Evolutionary conservation across 53 echinoderm and acorn worm genomes (phyloP).

Genomic region (Mesocentrotus franciscanus): DNA sequence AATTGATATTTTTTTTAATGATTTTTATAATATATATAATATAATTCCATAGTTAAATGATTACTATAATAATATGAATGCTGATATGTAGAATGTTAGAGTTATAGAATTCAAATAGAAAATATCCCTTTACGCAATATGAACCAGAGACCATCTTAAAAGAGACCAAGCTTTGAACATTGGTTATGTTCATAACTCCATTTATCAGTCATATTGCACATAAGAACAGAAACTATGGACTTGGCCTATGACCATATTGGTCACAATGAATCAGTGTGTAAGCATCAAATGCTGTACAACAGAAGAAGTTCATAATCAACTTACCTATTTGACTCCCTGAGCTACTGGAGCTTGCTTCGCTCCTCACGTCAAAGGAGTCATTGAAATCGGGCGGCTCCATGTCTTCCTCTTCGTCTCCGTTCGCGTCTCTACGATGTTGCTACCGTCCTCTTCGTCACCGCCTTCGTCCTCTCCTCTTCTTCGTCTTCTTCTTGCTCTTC

Average conservation of each 20-base stretch:
- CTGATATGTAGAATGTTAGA: no score
- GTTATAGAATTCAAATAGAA: no score
- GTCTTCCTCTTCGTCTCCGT: conserved; percentile 62
- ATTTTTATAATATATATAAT: no score
- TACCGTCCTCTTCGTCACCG: conserved; percentile 51
- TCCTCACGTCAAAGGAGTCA: conserved; percentile 92
- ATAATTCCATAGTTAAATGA: no score
- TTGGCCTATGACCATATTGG: background rate
- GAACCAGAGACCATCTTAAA: no score
- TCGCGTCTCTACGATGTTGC: conserved; percentile 37
- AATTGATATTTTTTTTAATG: no score
- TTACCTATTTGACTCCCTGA: conserved; percentile 67
- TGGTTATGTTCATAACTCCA: background rate
- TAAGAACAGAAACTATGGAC: background rate
- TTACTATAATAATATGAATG: no score
- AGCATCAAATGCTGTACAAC: background rate
- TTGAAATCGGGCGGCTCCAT: conserved; percentile 69
- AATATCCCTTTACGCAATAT: no score
- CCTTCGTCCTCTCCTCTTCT: conserved; percentile 23
- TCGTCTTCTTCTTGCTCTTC: conserved; percentile 54
- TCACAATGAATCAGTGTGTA: background rate
- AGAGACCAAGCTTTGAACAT: no score
- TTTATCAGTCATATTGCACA: no score
- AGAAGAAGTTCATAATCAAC: background rate
- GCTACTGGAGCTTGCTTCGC: conserved; percentile 90